These are phyloP conservation scores for Abramis brama DNA, from an alignment of 2,113 vertebrate species.

Conservation along the genomic window DNA sequence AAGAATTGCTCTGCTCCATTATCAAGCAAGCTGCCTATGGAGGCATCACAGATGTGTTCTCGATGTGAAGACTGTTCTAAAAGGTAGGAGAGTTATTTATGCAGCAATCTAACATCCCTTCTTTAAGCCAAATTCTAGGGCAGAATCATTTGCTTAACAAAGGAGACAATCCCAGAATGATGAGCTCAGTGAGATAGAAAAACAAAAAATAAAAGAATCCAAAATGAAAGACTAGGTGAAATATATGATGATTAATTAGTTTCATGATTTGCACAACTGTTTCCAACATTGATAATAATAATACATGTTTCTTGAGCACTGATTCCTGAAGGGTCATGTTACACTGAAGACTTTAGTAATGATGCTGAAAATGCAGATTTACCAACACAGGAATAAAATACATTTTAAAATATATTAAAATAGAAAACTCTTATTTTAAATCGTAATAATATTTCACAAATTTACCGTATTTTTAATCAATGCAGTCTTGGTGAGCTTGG, in stretches of 20 bases:
- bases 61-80: neutral
- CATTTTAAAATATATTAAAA: neutral
- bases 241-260: neutral
- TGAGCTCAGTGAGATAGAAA: neutral
- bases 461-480: neutral
- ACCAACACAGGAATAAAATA: neutral
- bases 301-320: neutral
- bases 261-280: neutral
- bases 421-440: neutral
- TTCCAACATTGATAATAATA: neutral
- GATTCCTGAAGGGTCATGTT: neutral
- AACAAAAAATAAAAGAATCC: neutral
- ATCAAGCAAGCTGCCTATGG: neutral
- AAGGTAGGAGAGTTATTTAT: neutral
- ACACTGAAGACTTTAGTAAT: neutral
- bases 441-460: neutral
- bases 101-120: neutral
- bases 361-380: neutral
- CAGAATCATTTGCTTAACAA: neutral
- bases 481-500: no score
- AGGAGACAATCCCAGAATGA: neutral
- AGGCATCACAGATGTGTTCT: neutral
- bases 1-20: neutral
- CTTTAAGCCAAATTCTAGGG: neutral
- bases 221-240: neutral